Conservation (phyloP, 2,888 invertebrate genomes). For the Polietes domitor region DNA sequence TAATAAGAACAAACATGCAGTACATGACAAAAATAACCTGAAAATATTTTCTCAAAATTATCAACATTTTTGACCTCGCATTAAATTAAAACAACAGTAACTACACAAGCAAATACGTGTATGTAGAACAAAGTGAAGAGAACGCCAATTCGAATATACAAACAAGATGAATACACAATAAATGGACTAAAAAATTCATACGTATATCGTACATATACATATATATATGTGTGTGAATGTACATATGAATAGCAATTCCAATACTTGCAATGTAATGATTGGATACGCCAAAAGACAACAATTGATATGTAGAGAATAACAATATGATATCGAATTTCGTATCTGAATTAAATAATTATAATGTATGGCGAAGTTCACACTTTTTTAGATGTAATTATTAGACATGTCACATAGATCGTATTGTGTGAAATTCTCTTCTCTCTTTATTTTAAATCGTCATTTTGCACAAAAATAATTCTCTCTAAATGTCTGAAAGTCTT, state of each 20-base stretch:
- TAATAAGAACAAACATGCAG: background rate
- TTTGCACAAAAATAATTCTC: too few species aligned
- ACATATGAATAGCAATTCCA: background rate
- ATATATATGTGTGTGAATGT: slow-evolving; percentile 9
- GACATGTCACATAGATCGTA: too few species aligned
- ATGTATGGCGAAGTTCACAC: too few species aligned
- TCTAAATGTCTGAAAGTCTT: too few species aligned
- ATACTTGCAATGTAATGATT: background rate
- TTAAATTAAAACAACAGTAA: slow-evolving; percentile 2
- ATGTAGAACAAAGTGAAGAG: background rate
- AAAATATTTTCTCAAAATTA: slow-evolving; percentile 21
- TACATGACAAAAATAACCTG: background rate
- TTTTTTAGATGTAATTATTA: too few species aligned
- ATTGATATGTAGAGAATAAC: too few species aligned
- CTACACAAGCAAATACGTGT: background rate
- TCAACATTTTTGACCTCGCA: background rate
- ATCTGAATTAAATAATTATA: too few species aligned
- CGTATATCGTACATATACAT: background rate
- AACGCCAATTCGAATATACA: background rate
- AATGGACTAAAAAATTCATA: background rate
- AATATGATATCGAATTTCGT: too few species aligned
- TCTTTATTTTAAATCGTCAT: too few species aligned
- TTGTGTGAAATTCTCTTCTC: too few species aligned
- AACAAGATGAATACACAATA: background rate
- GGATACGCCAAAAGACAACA: too few species aligned